Evolutionary conservation across 2,888 invertebrate genomes (phyloP).

Genomic region (Ophioninae sp.): DNA sequence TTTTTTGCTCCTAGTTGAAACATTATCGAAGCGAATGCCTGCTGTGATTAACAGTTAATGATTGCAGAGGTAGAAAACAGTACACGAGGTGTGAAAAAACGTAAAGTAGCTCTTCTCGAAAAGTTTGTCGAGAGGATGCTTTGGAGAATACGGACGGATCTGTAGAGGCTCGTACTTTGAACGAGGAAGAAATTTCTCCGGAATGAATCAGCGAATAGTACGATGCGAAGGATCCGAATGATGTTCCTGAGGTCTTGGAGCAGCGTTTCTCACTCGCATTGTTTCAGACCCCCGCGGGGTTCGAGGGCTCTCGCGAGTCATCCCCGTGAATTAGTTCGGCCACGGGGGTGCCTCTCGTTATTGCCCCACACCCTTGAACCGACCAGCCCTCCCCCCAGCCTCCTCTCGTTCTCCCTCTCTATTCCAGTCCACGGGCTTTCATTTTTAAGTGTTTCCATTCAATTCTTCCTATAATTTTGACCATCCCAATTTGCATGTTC

Average conservation of each 20-base stretch:
- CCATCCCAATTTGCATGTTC: too few species aligned
- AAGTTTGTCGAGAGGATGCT: slow-evolving; percentile 3
- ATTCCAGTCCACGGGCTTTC: slow-evolving; percentile 32
- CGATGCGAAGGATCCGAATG: slow-evolving; percentile 56
- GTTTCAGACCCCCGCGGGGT: slow-evolving; percentile 80
- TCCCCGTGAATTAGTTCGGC: slow-evolving; percentile 80
- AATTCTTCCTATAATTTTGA: too few species aligned
- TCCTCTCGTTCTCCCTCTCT: slow-evolving; percentile 33
- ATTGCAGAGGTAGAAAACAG: background rate
- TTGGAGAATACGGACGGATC: slow-evolving; percentile 37
- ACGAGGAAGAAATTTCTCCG: slow-evolving; percentile 54
- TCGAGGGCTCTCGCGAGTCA: slow-evolving; percentile 77
- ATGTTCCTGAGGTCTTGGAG: slow-evolving; percentile 56
- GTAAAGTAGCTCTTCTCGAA: background rate
- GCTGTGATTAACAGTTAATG: background rate
- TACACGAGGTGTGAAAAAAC: background rate
- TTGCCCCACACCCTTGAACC: slow-evolving; percentile 67
- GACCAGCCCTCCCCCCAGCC: slow-evolving; percentile 31
- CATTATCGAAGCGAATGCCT: background rate
- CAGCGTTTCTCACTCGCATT: slow-evolving; percentile 78
- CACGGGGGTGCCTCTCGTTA: slow-evolving; percentile 80
- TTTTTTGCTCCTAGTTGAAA: background rate
- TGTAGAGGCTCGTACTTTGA: slow-evolving; percentile 28
- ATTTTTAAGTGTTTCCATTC: background rate
- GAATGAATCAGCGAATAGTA: slow-evolving; percentile 70